Base-by-base conservation (phyloP, 2,888 invertebrate species). In the Heterodera filipjevi region DNA sequence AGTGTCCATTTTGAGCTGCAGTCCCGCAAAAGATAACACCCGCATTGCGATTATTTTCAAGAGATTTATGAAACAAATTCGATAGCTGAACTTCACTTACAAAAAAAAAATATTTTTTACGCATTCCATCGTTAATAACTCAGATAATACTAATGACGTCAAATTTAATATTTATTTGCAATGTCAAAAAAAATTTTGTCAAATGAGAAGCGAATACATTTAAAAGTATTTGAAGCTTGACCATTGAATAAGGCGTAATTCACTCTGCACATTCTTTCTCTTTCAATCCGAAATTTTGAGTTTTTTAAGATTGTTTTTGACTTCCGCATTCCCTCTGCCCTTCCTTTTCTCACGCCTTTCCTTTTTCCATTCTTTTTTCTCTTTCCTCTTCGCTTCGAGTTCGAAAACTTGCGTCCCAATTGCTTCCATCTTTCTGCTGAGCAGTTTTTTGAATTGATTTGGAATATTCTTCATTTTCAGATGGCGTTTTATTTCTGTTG, bases 301-400 rank as follows among this genome's bases (percentile, higher is more conserved):
- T n/a, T 59, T 59, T 59, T 59, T 73, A 1, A 64, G 39, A 1
- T 19, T 5, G 6, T 59, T 59, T 59, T 59, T 73, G 5, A 64
- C 49, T 14, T 46, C 35, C 12, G 44, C 44, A n/a, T 49, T 49
- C 27, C 12, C 22, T 49, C 49, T 73, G 46, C 30, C 5, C 39
- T 73, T 73, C 49, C 49, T 30, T 71, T 73, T 49, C 46, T 73
- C 35, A n/a, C 12, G 35, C 27, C 35, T 46, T 73, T 73, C 27
- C 27, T 46, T 73, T 14, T 27, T 73, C 22, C 39, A 35, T n/a
- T 30, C 64, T 14, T 33, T 32, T 49, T 44, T 46, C 35, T 35
- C 73, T n/a, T 64, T 44, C n/a, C 73, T 64, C n/a, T 33, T 35
- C 35, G 49, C 27, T 46, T 49, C 73, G 27, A 64, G 35, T 27